phyloP scores from a whole-genome alignment of 1,140 invertebrate genomes.

The Hermetia illucens region DNA sequence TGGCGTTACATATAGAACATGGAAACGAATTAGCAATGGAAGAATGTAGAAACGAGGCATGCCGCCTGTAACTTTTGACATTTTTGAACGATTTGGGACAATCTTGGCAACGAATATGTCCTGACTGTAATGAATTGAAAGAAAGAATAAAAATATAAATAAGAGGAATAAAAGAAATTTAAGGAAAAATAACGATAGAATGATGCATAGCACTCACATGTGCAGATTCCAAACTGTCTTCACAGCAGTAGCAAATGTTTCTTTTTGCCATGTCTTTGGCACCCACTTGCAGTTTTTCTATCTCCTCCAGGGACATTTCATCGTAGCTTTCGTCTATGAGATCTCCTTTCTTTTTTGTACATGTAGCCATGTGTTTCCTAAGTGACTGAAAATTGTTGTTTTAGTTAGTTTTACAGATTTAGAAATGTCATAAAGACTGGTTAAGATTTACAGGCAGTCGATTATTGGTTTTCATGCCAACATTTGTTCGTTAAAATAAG shows the following conservation, averaged over 20 bases:
- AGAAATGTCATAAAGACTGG: too few species aligned
- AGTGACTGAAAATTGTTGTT: too few species aligned
- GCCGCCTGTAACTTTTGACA: conserved; percentile 25
- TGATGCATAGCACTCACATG: conserved; percentile 15
- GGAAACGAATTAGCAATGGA: conserved; percentile 20
- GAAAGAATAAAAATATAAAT: neutral
- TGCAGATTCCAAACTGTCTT: conserved; percentile 27
- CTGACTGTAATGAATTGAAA: conserved; percentile 19
- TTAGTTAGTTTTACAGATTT: too few species aligned
- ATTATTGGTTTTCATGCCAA: too few species aligned
- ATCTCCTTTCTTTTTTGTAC: too few species aligned
- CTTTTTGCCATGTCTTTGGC: conserved; percentile 25
- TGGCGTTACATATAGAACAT: conserved; percentile 27
- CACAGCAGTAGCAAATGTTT: conserved; percentile 27
- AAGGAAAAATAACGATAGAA: neutral
- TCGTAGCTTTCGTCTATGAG: too few species aligned
- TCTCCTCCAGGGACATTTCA: too few species aligned
- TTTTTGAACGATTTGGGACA: conserved; percentile 30
- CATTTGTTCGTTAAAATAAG: too few species aligned
- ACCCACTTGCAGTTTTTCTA: conserved; percentile 16
- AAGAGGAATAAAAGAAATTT: neutral
- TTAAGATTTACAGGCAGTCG: too few species aligned
- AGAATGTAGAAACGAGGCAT: conserved; percentile 27
- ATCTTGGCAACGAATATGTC: conserved; percentile 28
- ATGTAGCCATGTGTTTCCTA: too few species aligned